Base-by-base conservation (phyloP, 1,140 invertebrate species). In the Drosophila willistoni region DNA sequence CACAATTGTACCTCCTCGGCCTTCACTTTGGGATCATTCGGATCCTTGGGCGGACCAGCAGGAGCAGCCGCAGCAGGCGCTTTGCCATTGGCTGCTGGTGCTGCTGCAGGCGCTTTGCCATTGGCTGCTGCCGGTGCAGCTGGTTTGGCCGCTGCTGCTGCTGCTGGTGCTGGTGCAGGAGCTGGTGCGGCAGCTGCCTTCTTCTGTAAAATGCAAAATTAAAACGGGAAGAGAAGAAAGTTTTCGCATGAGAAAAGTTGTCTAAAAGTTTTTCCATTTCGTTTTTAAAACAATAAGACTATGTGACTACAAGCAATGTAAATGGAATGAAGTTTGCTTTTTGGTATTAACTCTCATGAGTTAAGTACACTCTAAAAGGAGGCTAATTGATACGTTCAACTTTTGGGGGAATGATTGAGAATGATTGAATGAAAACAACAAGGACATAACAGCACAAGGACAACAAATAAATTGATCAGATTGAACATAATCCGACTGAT, bases 1-100 rank as follows among this genome's bases (percentile, higher is more conserved):
- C 86, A 90, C 81, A 78, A 80, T 73, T 89, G 84, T 90, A 90
- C 87, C 87, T 90, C 87, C 87, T 90, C 87, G 83, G 82, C 82
- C 80, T 89, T 83, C 73, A 90, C 80, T 91, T 91, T 90, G 39
- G 89, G 84, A 77, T 90, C 89, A 59, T 90, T 90, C 62, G 86
- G 86, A 77, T 91, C 84, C 81, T 85, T 91, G 57, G 90, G 81
- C 64, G 89, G 89, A 17, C 82, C 90, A 51, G 90, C 81, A 34
- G 89, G 86, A 9, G 86, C 86, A 12, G 86, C 79, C 17, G 83
- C 79, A 29, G 83, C 75, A 4, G 79, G 73, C n/a, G 78, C 76
- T 33, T 79, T 68, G 14, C 71, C 70, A 64, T 81, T 73, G n/a
- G 84, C 44, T 2, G 44, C 44, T 19, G 44, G 34, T 10, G 34